A percentile compares a stretch with the other conserved stretches of the same genome.
Evolutionary conservation across 2,113 vertebrate species (phyloP).

Genomic region (Orcinus orca): DNA sequence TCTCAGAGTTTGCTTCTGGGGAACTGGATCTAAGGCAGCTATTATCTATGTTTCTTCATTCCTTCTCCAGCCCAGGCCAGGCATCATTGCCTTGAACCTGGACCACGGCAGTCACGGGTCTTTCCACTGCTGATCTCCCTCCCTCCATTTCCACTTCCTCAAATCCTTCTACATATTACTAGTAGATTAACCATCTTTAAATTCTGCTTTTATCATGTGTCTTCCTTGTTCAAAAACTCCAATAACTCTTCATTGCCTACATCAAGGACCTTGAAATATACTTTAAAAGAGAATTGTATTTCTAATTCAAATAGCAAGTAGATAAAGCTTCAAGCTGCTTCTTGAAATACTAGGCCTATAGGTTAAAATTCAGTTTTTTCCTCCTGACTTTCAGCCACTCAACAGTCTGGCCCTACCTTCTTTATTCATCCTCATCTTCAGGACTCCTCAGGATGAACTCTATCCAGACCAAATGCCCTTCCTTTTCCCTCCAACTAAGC

Average conservation of each 20-base stretch:
- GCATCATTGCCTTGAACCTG: not conserved
- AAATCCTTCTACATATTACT: not conserved
- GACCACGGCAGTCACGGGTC: not conserved
- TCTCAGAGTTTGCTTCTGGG: not conserved
- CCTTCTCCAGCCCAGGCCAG: not conserved
- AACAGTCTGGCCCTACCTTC: not conserved
- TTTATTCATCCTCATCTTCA: not conserved
- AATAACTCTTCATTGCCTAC: not conserved
- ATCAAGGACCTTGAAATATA: not conserved
- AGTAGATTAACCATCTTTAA: not conserved
- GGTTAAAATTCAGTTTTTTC: not conserved
- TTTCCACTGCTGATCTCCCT: not conserved
- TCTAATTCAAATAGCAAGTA: not conserved
- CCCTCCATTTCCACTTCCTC: not conserved
- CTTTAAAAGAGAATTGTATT: not conserved
- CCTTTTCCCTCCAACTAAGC: not conserved
- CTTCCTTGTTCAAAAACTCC: not conserved
- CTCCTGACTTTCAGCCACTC: not conserved
- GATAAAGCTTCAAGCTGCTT: not conserved
- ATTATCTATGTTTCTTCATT: not conserved
- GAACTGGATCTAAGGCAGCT: not conserved
- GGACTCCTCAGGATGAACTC: not conserved
- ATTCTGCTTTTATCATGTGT: not conserved
- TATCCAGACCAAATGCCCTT: not conserved
- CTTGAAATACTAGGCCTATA: not conserved